phyloP scores from a whole-genome alignment of 2,113 vertebrate species.

The Chloropsis hardwickii region DNA sequence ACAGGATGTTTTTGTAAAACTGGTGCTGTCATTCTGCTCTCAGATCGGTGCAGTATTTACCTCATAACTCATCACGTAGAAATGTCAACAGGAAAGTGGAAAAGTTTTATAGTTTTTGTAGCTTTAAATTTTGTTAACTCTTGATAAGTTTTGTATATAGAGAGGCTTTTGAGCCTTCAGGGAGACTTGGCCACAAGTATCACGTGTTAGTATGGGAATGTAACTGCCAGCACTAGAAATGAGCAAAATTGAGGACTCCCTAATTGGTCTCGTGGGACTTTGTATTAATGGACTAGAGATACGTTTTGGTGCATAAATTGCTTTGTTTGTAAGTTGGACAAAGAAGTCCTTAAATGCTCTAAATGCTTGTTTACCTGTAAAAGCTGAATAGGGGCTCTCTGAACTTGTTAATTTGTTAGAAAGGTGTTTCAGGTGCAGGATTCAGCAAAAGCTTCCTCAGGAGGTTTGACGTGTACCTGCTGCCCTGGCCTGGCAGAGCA shows the following conservation, averaged over 20 bases:
- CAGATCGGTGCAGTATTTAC: not conserved
- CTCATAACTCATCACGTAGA: not conserved
- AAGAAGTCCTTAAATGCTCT: not conserved
- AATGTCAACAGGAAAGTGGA: not conserved
- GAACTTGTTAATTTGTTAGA: not conserved
- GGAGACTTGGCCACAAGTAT: not conserved
- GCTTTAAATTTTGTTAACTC: not conserved
- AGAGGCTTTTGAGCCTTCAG: not conserved
- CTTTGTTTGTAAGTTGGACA: not conserved
- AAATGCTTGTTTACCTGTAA: not conserved
- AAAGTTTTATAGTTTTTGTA: not conserved
- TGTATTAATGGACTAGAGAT: not conserved
- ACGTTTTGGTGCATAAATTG: not conserved
- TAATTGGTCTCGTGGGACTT: not conserved
- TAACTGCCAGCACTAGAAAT: not conserved
- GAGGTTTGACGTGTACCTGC: not conserved
- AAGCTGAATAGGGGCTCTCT: not conserved
- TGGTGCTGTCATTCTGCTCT: not conserved
- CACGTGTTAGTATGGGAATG: rapidly evolving
- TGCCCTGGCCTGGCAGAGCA: not conserved
- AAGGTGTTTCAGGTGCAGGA: not conserved
- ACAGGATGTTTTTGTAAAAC: not conserved
- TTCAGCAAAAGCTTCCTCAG: not conserved
- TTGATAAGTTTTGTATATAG: not conserved
- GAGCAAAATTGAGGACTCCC: not conserved